Percentiles rank a stretch among this genome's conserved stretches.
Conservation (phyloP, 2,113 vertebrate species). For the Camelus dromedarius region DNA sequence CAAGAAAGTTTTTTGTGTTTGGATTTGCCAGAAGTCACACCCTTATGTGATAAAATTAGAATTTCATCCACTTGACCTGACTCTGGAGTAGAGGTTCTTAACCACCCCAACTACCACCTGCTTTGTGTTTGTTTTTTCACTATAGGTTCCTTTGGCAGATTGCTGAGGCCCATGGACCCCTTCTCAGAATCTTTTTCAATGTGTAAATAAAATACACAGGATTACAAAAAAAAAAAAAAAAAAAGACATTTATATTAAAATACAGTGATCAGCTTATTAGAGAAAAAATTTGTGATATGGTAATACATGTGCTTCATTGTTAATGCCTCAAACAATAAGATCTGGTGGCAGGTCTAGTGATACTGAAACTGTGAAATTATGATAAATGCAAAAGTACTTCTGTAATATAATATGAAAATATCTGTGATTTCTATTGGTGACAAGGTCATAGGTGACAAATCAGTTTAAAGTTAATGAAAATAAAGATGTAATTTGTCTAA, state of each 20-base stretch:
- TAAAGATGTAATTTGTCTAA: not conserved
- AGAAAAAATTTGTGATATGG: not conserved
- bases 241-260: not conserved
- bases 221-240: not conserved
- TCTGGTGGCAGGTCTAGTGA: not conserved
- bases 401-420: not conserved
- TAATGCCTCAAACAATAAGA: not conserved
- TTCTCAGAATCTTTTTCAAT: constrained; percentile 23
- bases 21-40: not conserved
- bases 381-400: not conserved
- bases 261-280: not conserved
- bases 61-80: not conserved
- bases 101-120: not conserved
- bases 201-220: not conserved
- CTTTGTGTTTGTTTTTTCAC: not conserved
- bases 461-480: constrained; percentile 29
- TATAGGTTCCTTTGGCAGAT: not conserved
- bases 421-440: not conserved
- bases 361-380: not conserved
- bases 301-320: not conserved
- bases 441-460: constrained; percentile 17
- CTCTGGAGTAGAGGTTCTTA: not conserved
- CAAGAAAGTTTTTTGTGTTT: not conserved
- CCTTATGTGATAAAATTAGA: not conserved
- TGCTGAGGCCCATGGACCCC: not conserved